phyloP scores from a whole-genome alignment of 2,797 vertebrate genomes.

The Acanthornis magna region DNA sequence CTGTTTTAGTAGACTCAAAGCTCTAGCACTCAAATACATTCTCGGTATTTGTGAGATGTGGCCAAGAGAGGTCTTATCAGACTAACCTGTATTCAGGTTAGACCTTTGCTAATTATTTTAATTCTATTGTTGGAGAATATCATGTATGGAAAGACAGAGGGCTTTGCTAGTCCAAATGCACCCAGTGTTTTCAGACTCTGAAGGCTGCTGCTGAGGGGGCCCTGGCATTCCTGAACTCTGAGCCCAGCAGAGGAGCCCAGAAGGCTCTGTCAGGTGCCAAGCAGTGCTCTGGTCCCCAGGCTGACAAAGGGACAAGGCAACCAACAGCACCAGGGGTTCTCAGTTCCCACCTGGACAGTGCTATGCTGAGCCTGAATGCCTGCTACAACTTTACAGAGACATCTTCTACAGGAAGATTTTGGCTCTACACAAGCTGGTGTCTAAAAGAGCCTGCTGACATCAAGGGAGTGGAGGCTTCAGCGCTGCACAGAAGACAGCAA shows the following conservation, averaged over 20 bases:
- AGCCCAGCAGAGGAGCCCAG: not conserved
- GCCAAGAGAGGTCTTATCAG: not conserved
- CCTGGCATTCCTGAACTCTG: rapidly evolving
- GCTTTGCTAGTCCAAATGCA: not conserved
- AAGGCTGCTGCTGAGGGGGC: not conserved
- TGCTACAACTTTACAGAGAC: not conserved
- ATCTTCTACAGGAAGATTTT: not conserved
- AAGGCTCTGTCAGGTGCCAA: not conserved
- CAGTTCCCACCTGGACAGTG: not conserved
- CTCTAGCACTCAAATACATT: not conserved
- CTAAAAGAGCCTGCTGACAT: not conserved
- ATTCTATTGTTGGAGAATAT: not conserved
- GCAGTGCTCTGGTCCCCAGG: not conserved
- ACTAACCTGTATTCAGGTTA: not conserved
- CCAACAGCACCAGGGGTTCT: not conserved
- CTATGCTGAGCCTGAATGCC: not conserved
- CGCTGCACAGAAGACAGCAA: not conserved
- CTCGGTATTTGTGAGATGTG: not conserved
- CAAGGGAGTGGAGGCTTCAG: not conserved
- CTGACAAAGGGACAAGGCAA: not conserved
- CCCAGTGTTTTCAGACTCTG: not conserved
- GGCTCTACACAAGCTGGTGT: not conserved
- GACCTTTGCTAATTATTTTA: not conserved
- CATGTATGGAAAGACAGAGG: not conserved
- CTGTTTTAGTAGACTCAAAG: not conserved